A percentile compares a stretch with the other conserved stretches of the same genome.
Conservation (phyloP, 2,888 invertebrate species). For the Ceraclea dissimilis region DNA sequence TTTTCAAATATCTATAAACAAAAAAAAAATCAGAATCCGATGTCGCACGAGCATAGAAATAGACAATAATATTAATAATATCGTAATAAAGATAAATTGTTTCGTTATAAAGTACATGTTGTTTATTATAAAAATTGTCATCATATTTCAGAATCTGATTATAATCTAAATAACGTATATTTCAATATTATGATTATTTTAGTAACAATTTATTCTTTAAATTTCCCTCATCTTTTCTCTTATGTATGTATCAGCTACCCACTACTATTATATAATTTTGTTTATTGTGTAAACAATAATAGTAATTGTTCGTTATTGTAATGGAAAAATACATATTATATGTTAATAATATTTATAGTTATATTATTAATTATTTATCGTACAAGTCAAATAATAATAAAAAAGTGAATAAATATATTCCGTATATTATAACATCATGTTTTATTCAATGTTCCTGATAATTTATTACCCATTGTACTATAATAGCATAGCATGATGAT, state of each 20-base stretch:
- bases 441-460: neutral
- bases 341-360: neutral
- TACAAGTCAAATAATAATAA: neutral
- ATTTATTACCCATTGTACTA: too few relatives aligned
- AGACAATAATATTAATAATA: too few relatives aligned
- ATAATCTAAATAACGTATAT: too few relatives aligned
- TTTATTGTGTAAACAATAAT: neutral
- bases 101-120: too few relatives aligned
- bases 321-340: neutral
- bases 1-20: too few relatives aligned
- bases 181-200: too few relatives aligned
- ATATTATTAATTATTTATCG: neutral
- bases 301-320: neutral
- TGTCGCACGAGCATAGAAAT: too few relatives aligned
- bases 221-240: neutral
- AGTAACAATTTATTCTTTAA: neutral
- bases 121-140: too few relatives aligned
- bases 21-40: too few relatives aligned
- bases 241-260: neutral
- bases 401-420: conserved; percentile 1
- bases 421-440: neutral
- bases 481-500: too few relatives aligned
- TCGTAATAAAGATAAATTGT: too few relatives aligned
- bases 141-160: too few relatives aligned
- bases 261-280: neutral